phyloP scores from a whole-genome alignment of 1,140 invertebrate genomes.

The Galleria mellonella region DNA sequence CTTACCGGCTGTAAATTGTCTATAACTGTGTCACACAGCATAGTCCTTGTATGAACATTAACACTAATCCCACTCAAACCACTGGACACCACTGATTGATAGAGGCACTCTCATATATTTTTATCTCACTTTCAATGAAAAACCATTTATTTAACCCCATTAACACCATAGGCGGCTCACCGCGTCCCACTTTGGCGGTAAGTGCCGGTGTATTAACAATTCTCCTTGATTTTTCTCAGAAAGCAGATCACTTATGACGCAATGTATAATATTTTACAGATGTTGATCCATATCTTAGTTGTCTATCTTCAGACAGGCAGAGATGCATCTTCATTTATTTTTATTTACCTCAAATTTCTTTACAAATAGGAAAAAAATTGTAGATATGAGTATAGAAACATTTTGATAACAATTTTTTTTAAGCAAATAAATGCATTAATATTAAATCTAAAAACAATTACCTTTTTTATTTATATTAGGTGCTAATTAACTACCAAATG shows the following conservation, averaged over 20 bases:
- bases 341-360: too few relatives aligned
- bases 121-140: conserved; percentile 1
- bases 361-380: too few relatives aligned
- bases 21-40: conserved; percentile 5
- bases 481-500: too few relatives aligned
- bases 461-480: too few relatives aligned
- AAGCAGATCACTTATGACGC: neutral
- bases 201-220: conserved; percentile 4
- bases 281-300: too few relatives aligned
- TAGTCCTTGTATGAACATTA: neutral
- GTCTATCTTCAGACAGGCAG: too few relatives aligned
- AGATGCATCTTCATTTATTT: too few relatives aligned
- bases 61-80: neutral
- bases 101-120: conserved; percentile 1
- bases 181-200: conserved; percentile 9
- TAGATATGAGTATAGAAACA: too few relatives aligned
- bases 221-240: conserved; percentile 7
- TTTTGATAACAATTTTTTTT: too few relatives aligned
- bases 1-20: conserved; percentile 8
- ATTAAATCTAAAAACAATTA: too few relatives aligned
- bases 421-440: too few relatives aligned
- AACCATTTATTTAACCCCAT: conserved; percentile 10
- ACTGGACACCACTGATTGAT: neutral
- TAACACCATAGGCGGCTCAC: conserved; percentile 7
- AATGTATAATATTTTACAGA: too few relatives aligned